Evolutionary conservation across 2,113 vertebrate species (phyloP).

Genomic region (Xiphophorus hellerii): DNA sequence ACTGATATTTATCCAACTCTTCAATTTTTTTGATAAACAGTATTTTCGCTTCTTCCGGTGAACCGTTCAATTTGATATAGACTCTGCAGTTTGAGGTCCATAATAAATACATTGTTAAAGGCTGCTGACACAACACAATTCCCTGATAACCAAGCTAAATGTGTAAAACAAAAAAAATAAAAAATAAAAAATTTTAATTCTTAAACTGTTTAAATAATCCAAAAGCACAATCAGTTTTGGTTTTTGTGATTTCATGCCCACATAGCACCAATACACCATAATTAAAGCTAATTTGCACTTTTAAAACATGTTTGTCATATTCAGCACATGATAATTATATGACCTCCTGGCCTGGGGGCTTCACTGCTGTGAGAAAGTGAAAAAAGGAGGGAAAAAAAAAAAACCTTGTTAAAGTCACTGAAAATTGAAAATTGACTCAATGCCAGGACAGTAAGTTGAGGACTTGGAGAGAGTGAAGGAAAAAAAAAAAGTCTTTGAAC

Average conservation of each 20-base stretch:
- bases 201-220: constrained; percentile 52
- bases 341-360: constrained; percentile 55
- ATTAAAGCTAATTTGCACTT: constrained; percentile 73
- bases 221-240: constrained; percentile 12
- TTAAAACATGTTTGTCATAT: constrained; percentile 73
- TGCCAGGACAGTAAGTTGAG: constrained; percentile 76
- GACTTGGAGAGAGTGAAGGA: constrained; percentile 6
- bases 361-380: constrained; percentile 59
- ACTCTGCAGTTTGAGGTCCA: too few relatives aligned
- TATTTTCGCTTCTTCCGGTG: too few relatives aligned
- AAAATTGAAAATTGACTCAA: constrained; percentile 74
- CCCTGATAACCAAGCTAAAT: background rate
- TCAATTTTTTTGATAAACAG: too few relatives aligned
- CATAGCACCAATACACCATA: constrained; percentile 48
- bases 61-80: too few relatives aligned
- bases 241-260: constrained; percentile 48
- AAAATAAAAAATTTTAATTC: too few relatives aligned
- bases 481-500: constrained; percentile 73
- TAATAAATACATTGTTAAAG: constrained; percentile 16
- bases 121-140: constrained; percentile 11
- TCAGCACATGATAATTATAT: constrained; percentile 72
- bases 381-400: background rate
- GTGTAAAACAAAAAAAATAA: constrained; percentile 4
- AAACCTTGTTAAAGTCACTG: constrained; percentile 68
- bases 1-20: too few relatives aligned